Base-by-base conservation (phyloP, 2,113 vertebrate genomes). In the Nothoprocta pentlandii region DNA sequence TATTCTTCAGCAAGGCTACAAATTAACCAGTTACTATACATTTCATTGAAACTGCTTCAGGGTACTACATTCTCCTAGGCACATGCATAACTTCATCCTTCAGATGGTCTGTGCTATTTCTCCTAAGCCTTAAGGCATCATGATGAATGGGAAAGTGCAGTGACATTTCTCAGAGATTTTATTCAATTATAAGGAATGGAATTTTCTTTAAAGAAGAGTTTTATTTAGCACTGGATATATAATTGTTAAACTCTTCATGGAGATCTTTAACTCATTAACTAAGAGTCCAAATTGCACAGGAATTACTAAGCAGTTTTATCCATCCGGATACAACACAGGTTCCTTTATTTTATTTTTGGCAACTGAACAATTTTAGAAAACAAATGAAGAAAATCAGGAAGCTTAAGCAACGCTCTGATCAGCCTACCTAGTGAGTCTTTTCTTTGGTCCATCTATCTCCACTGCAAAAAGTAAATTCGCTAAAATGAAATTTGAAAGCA, bases 111-210 rank as follows among this genome's bases (percentile, higher is more conserved):
- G 62, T 86, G 73, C 20, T 92, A 28, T 71, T 95, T 94, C 64
- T 79, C 58, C 28, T 81, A 66, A 84, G 78, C 63, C 87, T 66
- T 87, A 30, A 49, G 90, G 62, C 73, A 66, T 73, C 41, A 44
- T 69, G 80, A 90, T 67, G 93, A 94, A 94, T 34, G 30, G 26
- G 28, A 53, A 74, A 30, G 12, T 86, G 26, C 69, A 95, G 82
- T 92, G 86, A 92, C 62, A 93, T 89, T 95, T 94, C 74, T 95
- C 73, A 68, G 47, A 71, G 22, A 9, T 85, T 95, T 93, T 92
- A 92, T 88, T 88, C 16, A 80, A 66, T 95, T 90, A 73, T 42
- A 92, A 86, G 58, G 54, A 93, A 88, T 44, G 26, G 30, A 93
- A 41, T 62, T 94, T 91, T 89, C 78, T 62, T 92, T 46, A 79